Percentiles rank a stretch among this genome's conserved stretches.
These are phyloP conservation scores for Cryptoleucopteryx plumbea DNA, from an alignment of 2,113 vertebrate genomes.

Conservation along the genomic window DNA sequence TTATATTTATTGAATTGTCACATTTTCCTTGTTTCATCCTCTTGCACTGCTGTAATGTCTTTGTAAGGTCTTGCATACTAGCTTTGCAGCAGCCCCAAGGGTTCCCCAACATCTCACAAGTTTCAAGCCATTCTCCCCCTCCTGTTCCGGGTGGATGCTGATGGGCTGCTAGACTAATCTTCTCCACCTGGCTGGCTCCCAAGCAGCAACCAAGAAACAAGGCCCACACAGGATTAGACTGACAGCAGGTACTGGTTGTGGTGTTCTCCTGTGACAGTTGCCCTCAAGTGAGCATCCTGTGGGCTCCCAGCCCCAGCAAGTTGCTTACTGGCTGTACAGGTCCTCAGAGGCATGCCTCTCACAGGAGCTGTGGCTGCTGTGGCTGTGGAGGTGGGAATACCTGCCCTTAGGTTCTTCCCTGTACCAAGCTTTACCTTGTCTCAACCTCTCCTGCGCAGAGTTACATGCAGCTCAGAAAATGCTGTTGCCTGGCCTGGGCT, in stretches of 20 bases:
- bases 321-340: not conserved
- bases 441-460: not conserved
- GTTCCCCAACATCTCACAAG: not conserved
- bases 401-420: not conserved
- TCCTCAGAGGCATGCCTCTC: not conserved
- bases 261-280: not conserved
- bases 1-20: constrained; percentile 56
- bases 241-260: not conserved
- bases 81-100: not conserved
- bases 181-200: not conserved
- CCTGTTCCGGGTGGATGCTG: not conserved
- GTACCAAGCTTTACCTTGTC: not conserved
- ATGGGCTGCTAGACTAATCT: not conserved
- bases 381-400: not conserved
- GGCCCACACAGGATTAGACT: not conserved
- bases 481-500: not conserved
- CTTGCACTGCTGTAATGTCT: not conserved
- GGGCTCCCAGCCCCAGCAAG: not conserved
- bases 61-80: not conserved
- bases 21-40: not conserved
- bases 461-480: not conserved
- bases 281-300: not conserved
- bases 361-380: not conserved
- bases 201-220: not conserved
- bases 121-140: not conserved